These are phyloP conservation scores for Lepus oiostolus DNA, from an alignment of 2,797 vertebrate genomes.

Conservation along the genomic window DNA sequence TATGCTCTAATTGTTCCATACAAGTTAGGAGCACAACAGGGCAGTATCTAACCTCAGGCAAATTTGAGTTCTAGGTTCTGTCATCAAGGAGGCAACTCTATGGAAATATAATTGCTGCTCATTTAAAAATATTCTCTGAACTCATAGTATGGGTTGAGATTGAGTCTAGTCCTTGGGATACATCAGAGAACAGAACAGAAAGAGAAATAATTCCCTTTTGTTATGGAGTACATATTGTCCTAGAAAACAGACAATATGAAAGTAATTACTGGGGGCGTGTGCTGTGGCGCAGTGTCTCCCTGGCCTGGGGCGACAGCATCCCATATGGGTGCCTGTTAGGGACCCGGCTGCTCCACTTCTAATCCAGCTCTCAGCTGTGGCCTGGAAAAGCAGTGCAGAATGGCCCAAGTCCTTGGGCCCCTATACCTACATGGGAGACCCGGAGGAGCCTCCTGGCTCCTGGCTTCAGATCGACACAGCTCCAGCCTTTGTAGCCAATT, in stretches of 20 bases:
- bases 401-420: no score
- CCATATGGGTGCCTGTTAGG: no score
- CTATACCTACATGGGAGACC: no score
- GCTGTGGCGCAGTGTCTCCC: no score
- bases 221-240: neutral
- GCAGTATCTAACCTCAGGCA: neutral
- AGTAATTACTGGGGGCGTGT: no score
- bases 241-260: neutral
- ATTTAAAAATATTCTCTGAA: neutral
- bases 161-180: neutral
- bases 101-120: conserved; percentile 6
- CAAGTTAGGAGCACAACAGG: neutral
- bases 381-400: no score
- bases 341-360: no score
- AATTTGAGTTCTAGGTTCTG: conserved; percentile 5
- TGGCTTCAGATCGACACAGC: no score
- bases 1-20: neutral
- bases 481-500: no score
- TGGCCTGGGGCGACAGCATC: no score
- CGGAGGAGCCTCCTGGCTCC: no score
- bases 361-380: no score
- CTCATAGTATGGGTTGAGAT: neutral
- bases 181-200: neutral
- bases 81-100: neutral
- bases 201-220: neutral